phyloP scores from a whole-genome alignment of 2,888 invertebrate species.

The Erebia epiphron region DNA sequence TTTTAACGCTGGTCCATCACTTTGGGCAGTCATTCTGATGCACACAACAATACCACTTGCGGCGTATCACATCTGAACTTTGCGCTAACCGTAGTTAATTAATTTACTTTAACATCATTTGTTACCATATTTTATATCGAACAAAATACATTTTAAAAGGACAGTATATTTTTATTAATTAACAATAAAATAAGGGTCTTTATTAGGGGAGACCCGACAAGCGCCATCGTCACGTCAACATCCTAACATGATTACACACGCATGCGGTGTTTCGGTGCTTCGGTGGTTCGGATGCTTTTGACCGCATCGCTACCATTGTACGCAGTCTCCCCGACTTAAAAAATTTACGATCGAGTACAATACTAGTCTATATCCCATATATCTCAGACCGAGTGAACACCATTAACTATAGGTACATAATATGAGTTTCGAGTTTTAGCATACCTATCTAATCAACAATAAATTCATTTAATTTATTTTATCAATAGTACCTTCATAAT shows the following conservation, averaged over 20 bases:
- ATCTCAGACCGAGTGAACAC: constrained; percentile 9
- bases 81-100: background rate
- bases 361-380: constrained; percentile 1
- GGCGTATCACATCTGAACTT: background rate
- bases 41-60: background rate
- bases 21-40: background rate
- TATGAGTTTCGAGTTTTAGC: constrained; percentile 33
- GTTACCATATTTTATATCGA: background rate
- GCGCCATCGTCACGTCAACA: too few relatives aligned
- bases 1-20: too few relatives aligned
- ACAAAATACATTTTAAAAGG: background rate
- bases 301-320: too few relatives aligned
- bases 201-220: background rate
- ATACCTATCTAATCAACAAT: constrained; percentile 39
- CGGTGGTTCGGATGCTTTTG: too few relatives aligned
- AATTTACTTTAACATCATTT: background rate
- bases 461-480: constrained; percentile 38
- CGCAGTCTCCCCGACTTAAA: background rate
- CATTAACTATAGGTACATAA: constrained; percentile 10
- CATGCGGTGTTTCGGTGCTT: too few relatives aligned
- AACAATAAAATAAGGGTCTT: constrained; percentile 14
- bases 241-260: too few relatives aligned
- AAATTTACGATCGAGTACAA: constrained; percentile 4
- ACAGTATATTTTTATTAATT: background rate
- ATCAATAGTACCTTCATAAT: constrained; percentile 26